Percentiles rank a stretch among this genome's conserved stretches.
Evolutionary conservation across 1,140 invertebrate species (phyloP).

Genomic region (Thaumatotibia leucotreta): DNA sequence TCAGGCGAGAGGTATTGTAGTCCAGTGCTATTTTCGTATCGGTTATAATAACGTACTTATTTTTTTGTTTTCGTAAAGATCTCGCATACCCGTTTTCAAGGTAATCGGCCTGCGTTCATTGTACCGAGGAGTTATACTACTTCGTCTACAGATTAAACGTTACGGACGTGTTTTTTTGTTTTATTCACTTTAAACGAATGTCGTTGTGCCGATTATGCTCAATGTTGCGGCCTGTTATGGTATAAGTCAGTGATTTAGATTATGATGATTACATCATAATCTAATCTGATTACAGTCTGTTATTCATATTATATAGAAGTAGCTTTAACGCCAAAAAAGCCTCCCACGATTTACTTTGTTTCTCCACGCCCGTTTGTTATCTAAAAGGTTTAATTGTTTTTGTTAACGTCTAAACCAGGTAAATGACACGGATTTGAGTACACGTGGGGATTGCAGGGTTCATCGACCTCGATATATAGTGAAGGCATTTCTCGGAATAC

Average conservation of each 20-base stretch:
- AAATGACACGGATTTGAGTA: background rate
- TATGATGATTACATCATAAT: too few species aligned
- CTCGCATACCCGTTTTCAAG: constrained; percentile 52
- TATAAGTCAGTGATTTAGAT: background rate
- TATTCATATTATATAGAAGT: background rate
- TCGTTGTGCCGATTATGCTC: constrained; percentile 2
- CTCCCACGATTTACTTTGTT: background rate
- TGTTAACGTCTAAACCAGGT: background rate
- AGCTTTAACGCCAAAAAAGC: background rate
- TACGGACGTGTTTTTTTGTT: background rate
- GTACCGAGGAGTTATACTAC: constrained; percentile 42
- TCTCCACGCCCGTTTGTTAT: background rate
- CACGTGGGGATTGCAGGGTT: background rate
- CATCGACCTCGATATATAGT: background rate
- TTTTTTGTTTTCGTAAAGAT: constrained; percentile 37
- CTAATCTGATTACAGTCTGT: background rate
- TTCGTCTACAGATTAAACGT: constrained; percentile 6
- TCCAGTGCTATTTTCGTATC: constrained; percentile 2
- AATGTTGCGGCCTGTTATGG: background rate
- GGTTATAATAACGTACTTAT: constrained; percentile 10
- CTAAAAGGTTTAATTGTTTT: background rate
- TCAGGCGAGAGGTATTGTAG: background rate
- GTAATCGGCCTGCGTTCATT: constrained; percentile 56
- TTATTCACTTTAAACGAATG: constrained; percentile 1
- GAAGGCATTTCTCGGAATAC: background rate